Evolutionary conservation across 2,888 invertebrate genomes (phyloP).

Genomic region (Amphipoea lucens): DNA sequence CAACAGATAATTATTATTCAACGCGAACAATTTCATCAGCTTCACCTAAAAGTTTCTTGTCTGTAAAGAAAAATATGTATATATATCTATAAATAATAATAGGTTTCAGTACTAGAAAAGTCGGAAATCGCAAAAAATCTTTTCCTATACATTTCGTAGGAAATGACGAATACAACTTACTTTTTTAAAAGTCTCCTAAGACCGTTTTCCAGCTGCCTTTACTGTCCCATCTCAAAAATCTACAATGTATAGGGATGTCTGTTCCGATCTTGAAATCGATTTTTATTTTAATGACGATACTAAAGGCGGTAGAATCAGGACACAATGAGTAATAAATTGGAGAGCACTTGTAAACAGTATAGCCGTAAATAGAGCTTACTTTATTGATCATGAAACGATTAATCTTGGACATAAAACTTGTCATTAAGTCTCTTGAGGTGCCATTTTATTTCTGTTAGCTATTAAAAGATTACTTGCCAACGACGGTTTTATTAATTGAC

Average conservation of each 20-base stretch:
- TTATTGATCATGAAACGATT: conserved; percentile 30
- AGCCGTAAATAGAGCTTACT: conserved; percentile 36
- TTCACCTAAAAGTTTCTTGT: conserved; percentile 8
- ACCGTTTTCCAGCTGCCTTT: too few species aligned
- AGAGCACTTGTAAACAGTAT: conserved; percentile 28
- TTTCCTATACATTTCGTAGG: too few species aligned
- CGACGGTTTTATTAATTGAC: conserved; percentile 11
- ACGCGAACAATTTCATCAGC: neutral
- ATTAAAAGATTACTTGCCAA: neutral
- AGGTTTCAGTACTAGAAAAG: too few species aligned
- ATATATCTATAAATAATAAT: too few species aligned
- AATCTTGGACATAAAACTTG: conserved; percentile 34
- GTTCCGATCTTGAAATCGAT: neutral
- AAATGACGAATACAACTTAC: too few species aligned
- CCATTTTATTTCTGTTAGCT: conserved; percentile 9
- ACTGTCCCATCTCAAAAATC: too few species aligned
- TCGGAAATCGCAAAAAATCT: too few species aligned
- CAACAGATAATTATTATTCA: conserved; percentile 10
- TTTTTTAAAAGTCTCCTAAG: too few species aligned
- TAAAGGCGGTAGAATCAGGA: conserved; percentile 13
- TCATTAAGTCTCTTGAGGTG: neutral
- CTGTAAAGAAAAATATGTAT: neutral
- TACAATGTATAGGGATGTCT: too few species aligned
- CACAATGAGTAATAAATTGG: conserved; percentile 21
- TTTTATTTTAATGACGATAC: conserved; percentile 15